Evolutionary conservation across 2,113 vertebrate species (phyloP), one percentile per base, ranked within the genome.

Genomic region (Onychostoma macrolepis): DNA sequence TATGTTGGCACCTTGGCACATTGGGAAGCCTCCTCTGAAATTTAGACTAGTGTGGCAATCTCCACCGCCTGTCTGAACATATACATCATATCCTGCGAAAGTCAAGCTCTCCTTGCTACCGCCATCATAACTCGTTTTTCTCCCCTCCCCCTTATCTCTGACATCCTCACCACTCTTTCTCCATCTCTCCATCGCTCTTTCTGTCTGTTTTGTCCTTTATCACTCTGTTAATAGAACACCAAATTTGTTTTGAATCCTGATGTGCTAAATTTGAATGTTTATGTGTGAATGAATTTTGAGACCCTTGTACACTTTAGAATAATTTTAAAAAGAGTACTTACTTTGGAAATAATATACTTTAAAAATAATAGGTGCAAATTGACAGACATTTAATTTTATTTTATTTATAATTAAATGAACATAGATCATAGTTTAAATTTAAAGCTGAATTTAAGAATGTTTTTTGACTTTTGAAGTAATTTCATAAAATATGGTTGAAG

Each of bases 1-100:
- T 78, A 85, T 30, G 58, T 56, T 83, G 85, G 41, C 58, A 88
- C 78, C 71, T 79, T 75, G 50, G 69, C n/a, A 78, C 50, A 26
- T 74, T 78, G 24, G 80, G 74, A 67, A 88, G 81, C 45, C 78
- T 28, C n/a, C n/a, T 86, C 69, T 84, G 81, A 88, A 88, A 88
- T 89, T 30, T 74, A 84, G 84, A 86, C 84, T 83, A 86, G 84
- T 88, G 87, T 85, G 69, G 76, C 89, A 90, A 84, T 89, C 86
- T 80, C 50, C 69, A 80, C 53, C 36, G 33, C 28, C 83, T 85
- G 87, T 88, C 85, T 84, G 71, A 88, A 85, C 77, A 6, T 90
- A 82, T 90, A 88, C 58, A 88, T 87, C 85, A 85, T 41, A 71
- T 74, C 69, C 21, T 43, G 61, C 80, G 77, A 81, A 90, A 88